Percentiles rank a stretch among this genome's conserved stretches.
These are phyloP conservation scores for Agrochola litura DNA, from an alignment of 2,888 invertebrate species.

Conservation along the genomic window DNA sequence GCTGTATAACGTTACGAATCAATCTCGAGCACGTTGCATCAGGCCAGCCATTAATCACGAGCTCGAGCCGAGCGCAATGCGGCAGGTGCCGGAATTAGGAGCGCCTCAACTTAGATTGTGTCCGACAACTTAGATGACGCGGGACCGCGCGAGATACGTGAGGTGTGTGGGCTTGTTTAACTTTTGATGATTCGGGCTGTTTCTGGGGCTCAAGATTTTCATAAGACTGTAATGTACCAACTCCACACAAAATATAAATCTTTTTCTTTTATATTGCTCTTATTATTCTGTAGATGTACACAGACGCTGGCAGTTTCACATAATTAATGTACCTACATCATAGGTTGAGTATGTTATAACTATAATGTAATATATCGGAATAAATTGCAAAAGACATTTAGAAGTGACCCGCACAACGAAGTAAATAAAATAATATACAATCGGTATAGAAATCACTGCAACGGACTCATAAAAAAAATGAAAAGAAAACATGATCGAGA, in stretches of 20 bases:
- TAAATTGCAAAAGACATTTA: too few species aligned
- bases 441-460: too few species aligned
- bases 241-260: background rate
- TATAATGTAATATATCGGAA: too few species aligned
- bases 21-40: slow-evolving; percentile 54
- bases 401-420: too few species aligned
- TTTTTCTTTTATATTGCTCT: background rate
- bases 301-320: background rate
- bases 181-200: background rate
- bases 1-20: slow-evolving; percentile 45
- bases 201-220: background rate
- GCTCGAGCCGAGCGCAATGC: slow-evolving; percentile 42
- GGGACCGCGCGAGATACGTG: slow-evolving; percentile 48
- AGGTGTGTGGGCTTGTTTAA: background rate
- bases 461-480: too few species aligned
- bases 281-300: background rate
- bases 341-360: background rate
- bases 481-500: too few species aligned
- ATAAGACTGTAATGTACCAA: background rate
- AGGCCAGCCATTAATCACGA: slow-evolving; percentile 38
- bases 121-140: slow-evolving; percentile 70
- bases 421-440: too few species aligned
- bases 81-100: slow-evolving; percentile 48
- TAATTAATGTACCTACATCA: background rate
- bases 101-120: slow-evolving; percentile 69